Percentiles rank a stretch among this genome's conserved stretches.
phyloP scores from a whole-genome alignment of 2,797 vertebrate genomes.

The Schizopygopsis pylzovi region DNA sequence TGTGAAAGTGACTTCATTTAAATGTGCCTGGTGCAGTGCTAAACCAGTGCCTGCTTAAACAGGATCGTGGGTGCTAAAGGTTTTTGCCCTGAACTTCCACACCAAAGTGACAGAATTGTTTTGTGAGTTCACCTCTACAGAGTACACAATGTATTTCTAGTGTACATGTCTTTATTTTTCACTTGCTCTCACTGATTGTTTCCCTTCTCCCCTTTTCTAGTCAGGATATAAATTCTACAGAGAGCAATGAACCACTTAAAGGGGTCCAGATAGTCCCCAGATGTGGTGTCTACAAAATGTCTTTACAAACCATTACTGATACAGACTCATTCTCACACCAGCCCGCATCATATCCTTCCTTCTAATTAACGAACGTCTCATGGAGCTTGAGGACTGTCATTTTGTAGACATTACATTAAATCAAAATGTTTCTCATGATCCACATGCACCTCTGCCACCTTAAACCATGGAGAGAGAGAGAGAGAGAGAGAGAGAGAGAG shows the following conservation, averaged over 20 bases:
- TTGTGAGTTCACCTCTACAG: neutral
- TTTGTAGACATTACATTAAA: no score
- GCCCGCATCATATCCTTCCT: no score
- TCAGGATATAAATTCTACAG: slow-evolving; percentile 62
- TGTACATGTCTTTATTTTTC: neutral
- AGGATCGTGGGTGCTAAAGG: neutral
- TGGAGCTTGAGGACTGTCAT: no score
- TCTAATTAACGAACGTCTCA: no score
- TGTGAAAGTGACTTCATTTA: neutral
- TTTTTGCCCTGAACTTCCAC: slow-evolving; percentile 2
- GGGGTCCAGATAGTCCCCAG: slow-evolving; percentile 68
- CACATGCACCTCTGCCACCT: slow-evolving; percentile 45
- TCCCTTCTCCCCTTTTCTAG: slow-evolving; percentile 63
- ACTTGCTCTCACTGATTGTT: slow-evolving; percentile 27
- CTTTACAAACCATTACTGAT: no score
- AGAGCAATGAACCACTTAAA: slow-evolving; percentile 76
- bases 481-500: slow-evolving; percentile 12
- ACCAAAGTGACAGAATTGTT: neutral
- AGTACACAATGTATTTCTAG: neutral
- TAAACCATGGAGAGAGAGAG: no score
- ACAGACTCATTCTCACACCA: no score
- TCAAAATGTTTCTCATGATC: no score
- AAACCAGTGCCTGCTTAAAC: neutral
- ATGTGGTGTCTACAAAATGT: neutral
- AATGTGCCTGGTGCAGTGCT: neutral